Conservation (phyloP, 2,113 vertebrate genomes). For the Saccopteryx leptura region DNA sequence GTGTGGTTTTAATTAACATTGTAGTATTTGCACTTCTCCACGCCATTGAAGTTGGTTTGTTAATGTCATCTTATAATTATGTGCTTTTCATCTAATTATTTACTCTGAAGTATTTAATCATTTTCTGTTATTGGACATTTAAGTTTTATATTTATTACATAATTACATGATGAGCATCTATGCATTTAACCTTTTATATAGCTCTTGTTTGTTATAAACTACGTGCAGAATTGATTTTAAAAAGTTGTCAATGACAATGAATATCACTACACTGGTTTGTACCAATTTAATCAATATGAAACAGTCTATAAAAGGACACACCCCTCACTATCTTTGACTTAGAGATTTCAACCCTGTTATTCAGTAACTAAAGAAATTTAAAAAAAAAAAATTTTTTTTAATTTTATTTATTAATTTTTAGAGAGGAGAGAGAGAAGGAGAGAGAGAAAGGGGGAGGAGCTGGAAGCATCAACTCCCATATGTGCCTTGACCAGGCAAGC, state of each 20-base stretch:
- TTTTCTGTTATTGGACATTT: not conserved
- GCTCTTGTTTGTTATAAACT: not conserved
- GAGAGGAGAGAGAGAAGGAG: too few species aligned
- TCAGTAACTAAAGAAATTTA: not conserved
- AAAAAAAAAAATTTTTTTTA: too few species aligned
- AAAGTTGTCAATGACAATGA: not conserved
- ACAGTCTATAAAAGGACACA: not conserved
- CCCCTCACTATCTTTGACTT: not conserved
- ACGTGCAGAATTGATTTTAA: not conserved
- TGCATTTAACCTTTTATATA: slow-evolving; percentile 17
- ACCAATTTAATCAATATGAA: not conserved
- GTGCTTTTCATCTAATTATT: not conserved
- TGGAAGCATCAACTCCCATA: too few species aligned
- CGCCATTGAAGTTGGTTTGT: not conserved
- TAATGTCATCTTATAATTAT: not conserved
- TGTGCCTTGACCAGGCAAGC: too few species aligned
- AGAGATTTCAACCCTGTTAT: not conserved
- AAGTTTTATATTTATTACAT: not conserved
- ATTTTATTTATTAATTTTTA: too few species aligned
- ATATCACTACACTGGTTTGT: not conserved
- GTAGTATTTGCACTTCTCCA: not conserved
- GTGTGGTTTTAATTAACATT: not conserved
- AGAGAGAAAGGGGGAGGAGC: too few species aligned
- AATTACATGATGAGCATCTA: not conserved
- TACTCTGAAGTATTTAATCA: not conserved